Base-by-base conservation (phyloP, 2,797 vertebrate species). In the Lerista edwardsae region DNA sequence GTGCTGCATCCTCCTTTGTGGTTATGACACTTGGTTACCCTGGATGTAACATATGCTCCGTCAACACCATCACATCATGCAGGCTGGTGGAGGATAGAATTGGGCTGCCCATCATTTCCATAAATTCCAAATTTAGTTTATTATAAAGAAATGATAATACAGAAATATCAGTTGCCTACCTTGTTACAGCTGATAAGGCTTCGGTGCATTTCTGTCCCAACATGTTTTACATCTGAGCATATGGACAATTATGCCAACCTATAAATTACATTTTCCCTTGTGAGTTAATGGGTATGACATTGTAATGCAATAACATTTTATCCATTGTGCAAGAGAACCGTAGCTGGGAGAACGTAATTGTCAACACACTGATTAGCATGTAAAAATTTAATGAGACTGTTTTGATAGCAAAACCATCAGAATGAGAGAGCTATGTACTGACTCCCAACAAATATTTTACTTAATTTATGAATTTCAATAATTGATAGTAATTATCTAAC, bases 221-320 rank as follows among this genome's bases (percentile, higher is more conserved):
- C 69, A 90, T 93, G 47, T 88, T 81, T 69, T 92, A 80, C 65
- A 80, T 89, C 86, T 89, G 91, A 94, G 93, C 91, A 94, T 94
- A 93, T 95, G 93, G 94, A 86, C 83, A 95, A 93, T 95, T 95
- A 95, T 82, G 85, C 80, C 94, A 94, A 93, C 91, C 90, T 91
- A 86, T 64, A 94, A 94, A 95, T 94, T 95, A 87, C 59, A 84
- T 94, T 93, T 92, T 29, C 79, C 79, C 88, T 65, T 90, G 86
- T 91, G 75, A 94, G 91, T 89, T 96, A 95, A 95, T 95, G 96
- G 92, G 90, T 91, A 93, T 88, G 89, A 95, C 93, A 93, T 91
- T 92, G 91, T 93, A 94, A 94, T 91, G 91, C 93, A 93, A 88
- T 94, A 90, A 88, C 79, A 94, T 91, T 91, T 62, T 55, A 94